These are phyloP conservation scores for Gallinago media DNA, from an alignment of 2,113 vertebrate genomes.

Conservation along the genomic window DNA sequence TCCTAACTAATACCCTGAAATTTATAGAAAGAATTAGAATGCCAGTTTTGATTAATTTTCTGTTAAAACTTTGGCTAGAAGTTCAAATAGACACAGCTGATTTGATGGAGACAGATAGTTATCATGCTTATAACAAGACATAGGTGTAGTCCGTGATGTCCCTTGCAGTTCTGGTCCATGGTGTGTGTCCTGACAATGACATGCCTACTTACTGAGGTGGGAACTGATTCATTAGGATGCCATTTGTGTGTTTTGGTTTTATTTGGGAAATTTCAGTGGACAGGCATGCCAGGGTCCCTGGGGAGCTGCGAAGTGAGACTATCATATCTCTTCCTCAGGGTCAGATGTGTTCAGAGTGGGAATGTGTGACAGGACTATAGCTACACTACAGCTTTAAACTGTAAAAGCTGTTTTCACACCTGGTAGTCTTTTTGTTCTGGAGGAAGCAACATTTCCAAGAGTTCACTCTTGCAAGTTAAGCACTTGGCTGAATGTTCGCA, in stretches of 20 bases:
- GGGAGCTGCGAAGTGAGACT: accelerated
- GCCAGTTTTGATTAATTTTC: neutral
- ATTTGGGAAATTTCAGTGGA: neutral
- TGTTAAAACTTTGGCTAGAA: neutral
- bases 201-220: neutral
- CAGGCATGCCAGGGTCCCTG: accelerated
- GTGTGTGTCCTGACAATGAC: neutral
- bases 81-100: neutral
- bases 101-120: neutral
- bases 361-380: neutral
- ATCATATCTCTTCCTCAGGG: neutral
- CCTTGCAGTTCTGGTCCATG: neutral
- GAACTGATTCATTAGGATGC: neutral
- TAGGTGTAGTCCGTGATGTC: neutral
- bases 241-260: neutral
- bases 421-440: neutral
- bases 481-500: neutral
- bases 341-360: neutral
- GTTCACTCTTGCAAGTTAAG: neutral
- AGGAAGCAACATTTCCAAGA: neutral
- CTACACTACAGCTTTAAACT: neutral
- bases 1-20: neutral
- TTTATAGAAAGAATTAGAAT: neutral
- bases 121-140: neutral
- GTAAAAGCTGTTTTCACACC: neutral